Evolutionary conservation across 2,797 vertebrate genomes (phyloP), one percentile per base, ranked within the genome.

Genomic region (Eospalax fontanierii): DNA sequence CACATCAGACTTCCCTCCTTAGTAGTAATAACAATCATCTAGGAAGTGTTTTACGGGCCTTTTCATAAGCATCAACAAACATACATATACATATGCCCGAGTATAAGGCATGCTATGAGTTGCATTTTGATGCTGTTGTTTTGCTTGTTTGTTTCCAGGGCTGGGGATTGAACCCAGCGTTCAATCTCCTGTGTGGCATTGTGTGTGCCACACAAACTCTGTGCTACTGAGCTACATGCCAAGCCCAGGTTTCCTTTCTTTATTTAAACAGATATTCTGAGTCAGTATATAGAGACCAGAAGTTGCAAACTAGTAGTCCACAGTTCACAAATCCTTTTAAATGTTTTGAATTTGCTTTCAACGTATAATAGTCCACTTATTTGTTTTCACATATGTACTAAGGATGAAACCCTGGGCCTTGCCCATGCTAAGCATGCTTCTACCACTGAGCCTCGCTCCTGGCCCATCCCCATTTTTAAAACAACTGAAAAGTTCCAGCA

Each of bases 281-380:
- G 59, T 89, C 74, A 46, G 33, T 65, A 30, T 30, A 61, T 38
- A 79, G 14, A 75, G 43, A 79, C 54, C 40, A 61, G 24, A 88
- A 94, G 74, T 40, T 86, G 65, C 30, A 66, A 78, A 87, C 12
- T 40, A 46, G 19, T 43, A 93, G 30, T 18, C 38, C 28, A 61
- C 16, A 63, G n/a, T 66, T 85, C 79, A 89, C 15, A 90, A 83
- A 75, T 50, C 4, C 70, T 73, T 93, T 92, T 14, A 40, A 26
- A 46, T 76, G 66, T 85, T 81, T 65, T 63, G 7, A 68, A 65
- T n/a, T 86, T 94, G 33, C 83, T 94, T 88, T 84, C 61, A 93
- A 59, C 16, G 74, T 26, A 54, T 68, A 38, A 86, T 93, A 78
- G 8, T 54, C 24, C n/a, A 1, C 21, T 40, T 73, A 38, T 57